These are phyloP conservation scores for Helleia helle DNA, from an alignment of 2,888 invertebrate genomes.

Conservation along the genomic window DNA sequence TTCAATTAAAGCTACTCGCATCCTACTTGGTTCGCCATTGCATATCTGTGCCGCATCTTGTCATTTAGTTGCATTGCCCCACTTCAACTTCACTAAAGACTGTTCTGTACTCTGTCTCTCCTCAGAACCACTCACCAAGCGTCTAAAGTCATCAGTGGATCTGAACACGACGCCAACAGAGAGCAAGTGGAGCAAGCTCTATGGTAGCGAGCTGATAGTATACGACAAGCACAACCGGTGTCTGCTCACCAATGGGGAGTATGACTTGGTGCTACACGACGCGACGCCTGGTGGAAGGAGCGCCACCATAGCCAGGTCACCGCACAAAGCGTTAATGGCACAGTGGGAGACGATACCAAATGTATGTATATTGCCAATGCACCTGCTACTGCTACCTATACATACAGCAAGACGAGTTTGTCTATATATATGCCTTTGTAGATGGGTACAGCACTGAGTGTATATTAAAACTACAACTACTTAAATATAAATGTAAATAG, in stretches of 20 bases:
- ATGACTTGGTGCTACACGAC: slow-evolving; percentile 89
- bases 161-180: slow-evolving; percentile 36
- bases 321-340: slow-evolving; percentile 65
- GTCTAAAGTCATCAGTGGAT: slow-evolving; percentile 75
- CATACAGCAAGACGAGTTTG: too few relatives aligned
- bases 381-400: too few relatives aligned
- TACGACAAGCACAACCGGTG: slow-evolving; percentile 93
- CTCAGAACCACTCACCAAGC: slow-evolving; percentile 80
- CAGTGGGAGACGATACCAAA: slow-evolving; percentile 76
- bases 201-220: slow-evolving; percentile 87
- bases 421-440: too few relatives aligned
- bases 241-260: slow-evolving; percentile 90
- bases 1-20: too few relatives aligned
- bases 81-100: neutral
- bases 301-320: slow-evolving; percentile 56
- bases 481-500: too few relatives aligned
- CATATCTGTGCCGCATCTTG: too few relatives aligned
- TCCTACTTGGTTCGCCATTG: too few relatives aligned
- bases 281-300: slow-evolving; percentile 78
- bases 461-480: too few relatives aligned
- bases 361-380: too few relatives aligned
- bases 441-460: too few relatives aligned
- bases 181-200: slow-evolving; percentile 73
- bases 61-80: neutral
- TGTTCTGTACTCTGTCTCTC: slow-evolving; percentile 16